phyloP scores from a whole-genome alignment of 2,888 invertebrate genomes.

The Hartigia nigra region DNA sequence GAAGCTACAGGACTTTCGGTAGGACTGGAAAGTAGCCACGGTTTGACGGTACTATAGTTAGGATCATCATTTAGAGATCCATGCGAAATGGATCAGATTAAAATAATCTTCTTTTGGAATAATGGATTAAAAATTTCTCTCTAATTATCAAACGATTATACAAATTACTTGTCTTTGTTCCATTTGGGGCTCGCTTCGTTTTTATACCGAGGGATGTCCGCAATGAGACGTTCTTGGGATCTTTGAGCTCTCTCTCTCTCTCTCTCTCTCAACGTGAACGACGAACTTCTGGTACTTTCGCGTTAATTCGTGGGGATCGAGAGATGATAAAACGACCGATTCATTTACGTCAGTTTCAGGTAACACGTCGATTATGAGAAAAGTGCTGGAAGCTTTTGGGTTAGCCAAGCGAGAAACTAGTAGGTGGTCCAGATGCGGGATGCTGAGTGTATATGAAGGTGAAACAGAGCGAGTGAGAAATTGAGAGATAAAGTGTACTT shows the following conservation, averaged over 20 bases:
- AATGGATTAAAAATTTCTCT: not conserved
- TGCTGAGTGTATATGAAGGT: not conserved
- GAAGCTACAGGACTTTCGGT: not conserved
- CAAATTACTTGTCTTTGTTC: not conserved
- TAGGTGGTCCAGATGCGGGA: not conserved
- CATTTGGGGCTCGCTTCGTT: not conserved
- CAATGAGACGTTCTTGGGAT: not conserved
- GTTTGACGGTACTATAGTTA: not conserved
- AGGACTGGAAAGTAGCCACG: not conserved
- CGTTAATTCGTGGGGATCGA: not conserved
- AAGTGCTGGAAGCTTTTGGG: not conserved
- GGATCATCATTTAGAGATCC: not conserved
- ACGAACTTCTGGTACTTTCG: not conserved
- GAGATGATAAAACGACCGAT: not conserved
- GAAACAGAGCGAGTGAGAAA: not conserved
- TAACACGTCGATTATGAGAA: not conserved
- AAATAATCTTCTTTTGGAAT: not conserved
- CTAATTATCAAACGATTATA: not conserved
- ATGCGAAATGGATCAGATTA: not conserved
- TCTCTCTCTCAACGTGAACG: not conserved
- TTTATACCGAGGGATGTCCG: not conserved
- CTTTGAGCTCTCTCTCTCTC: not conserved
- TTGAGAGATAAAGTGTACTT: not conserved
- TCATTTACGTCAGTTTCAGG: constrained; percentile 2
- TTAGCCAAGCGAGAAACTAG: not conserved